Evolutionary conservation across 2,797 vertebrate genomes (phyloP).

Genomic region (Hafferia zeledoni): DNA sequence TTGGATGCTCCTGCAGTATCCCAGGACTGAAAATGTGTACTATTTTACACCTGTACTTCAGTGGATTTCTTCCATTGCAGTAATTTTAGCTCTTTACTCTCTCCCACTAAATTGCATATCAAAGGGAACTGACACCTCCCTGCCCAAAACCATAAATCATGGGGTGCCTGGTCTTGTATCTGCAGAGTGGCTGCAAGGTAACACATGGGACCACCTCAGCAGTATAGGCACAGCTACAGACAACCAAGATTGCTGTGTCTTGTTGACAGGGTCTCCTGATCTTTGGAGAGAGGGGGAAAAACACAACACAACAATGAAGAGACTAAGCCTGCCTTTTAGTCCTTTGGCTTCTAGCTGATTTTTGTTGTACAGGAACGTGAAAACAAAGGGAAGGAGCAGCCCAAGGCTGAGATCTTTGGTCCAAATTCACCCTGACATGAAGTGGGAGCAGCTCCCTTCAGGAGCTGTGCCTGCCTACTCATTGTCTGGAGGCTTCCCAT

Average conservation of each 20-base stretch:
- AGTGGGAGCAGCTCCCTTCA: neutral
- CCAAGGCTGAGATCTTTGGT: neutral
- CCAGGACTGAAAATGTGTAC: neutral
- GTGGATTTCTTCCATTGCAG: neutral
- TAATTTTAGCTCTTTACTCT: neutral
- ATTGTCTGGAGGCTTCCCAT: neutral
- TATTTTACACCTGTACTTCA: neutral
- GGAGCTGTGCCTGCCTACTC: neutral
- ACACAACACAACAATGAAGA: neutral
- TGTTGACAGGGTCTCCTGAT: neutral
- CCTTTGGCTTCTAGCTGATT: neutral
- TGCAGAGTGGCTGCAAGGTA: neutral
- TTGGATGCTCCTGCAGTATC: neutral
- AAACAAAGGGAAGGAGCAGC: neutral
- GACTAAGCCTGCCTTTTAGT: neutral
- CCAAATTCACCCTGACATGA: neutral
- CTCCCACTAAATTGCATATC: neutral
- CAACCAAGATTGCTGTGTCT: neutral
- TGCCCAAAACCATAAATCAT: neutral
- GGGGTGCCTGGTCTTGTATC: rapidly evolving
- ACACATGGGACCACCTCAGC: rapidly evolving
- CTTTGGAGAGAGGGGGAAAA: neutral
- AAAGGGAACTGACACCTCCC: neutral
- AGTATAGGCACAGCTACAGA: neutral
- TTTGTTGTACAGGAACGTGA: rapidly evolving